Evolutionary conservation across 2,113 vertebrate genomes (phyloP), one percentile per base, ranked within the genome.

Genomic region (Phaethon lepturus): DNA sequence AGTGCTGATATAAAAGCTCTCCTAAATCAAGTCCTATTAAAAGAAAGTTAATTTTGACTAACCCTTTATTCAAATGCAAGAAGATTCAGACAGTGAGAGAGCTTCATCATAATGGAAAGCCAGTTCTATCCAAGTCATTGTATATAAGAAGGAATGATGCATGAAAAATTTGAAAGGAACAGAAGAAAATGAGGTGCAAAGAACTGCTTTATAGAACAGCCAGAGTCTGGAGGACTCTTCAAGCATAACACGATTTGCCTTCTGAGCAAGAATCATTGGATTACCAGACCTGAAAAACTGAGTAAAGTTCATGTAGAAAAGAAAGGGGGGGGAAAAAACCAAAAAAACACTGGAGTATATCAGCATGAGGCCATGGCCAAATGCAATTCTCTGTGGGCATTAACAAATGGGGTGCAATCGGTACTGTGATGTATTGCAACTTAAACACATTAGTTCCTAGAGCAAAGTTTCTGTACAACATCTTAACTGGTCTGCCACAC

Each of bases 111-210:
- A 95, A 72, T 17, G 52, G 79, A 78, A 96, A 87, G 64, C 29
- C 55, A 86, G 80, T 81, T 95, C 66, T 49, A 86, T 15, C 64
- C 77, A 84, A 77, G 35, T 22, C 77, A 72, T 13, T 83, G 62
- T 9, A 49, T 33, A 16, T 58, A 86, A 93, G 66, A 64, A 96
- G 62, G 78, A 96, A 86, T 8, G 69, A 64, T 73, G 62, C 78
- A 93, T 49, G 59, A 89, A 93, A 89, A 94, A 73, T 58, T 13
- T 73, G 71, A 91, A 95, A 95, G 67, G 55, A 90, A 74, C 17
- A 69, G 69, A 92, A 85, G 59, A 96, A 96, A 97, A 94, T 42
- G 31, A 93, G 74, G 92, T 90, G 71, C 90, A 86, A 93, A 92
- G 53, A 93, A 53, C 81, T 76, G 59, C 78, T 93, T 95, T 90